phyloP scores from a whole-genome alignment of 1,140 invertebrate species.

The Globodera rostochiensis region DNA sequence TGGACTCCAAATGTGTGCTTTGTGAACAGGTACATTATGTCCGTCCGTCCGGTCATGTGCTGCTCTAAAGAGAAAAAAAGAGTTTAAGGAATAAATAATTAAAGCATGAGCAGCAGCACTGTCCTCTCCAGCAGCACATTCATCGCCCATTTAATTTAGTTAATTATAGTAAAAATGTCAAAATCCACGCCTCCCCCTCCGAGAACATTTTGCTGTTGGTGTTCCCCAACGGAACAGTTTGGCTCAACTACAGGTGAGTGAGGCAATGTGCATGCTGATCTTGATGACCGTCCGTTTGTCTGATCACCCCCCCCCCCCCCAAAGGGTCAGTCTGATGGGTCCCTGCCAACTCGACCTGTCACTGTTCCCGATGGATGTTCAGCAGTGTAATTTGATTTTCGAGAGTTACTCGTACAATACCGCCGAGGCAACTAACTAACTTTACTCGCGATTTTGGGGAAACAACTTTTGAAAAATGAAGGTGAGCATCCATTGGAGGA shows the following conservation, averaged over 20 bases:
- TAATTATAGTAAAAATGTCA: slow-evolving; percentile 57
- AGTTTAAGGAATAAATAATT: too few relatives aligned
- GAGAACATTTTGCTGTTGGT: slow-evolving; percentile 59
- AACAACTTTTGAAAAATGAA: slow-evolving; percentile 4
- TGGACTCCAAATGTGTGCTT: slow-evolving; percentile 62
- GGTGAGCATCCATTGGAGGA: slow-evolving; percentile 60
- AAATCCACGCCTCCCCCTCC: slow-evolving; percentile 61
- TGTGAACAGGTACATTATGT: slow-evolving; percentile 27
- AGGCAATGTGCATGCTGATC: too few relatives aligned
- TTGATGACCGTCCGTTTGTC: too few relatives aligned
- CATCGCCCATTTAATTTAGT: not conserved
- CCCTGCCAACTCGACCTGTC: slow-evolving; percentile 59
- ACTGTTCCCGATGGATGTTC: slow-evolving; percentile 54
- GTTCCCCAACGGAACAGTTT: slow-evolving; percentile 62
- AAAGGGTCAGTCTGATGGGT: slow-evolving; percentile 53
- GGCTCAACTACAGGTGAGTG: slow-evolving; percentile 51
- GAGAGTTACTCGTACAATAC: slow-evolving; percentile 64
- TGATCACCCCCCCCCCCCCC: not conserved
- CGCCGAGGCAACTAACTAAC: slow-evolving; percentile 49
- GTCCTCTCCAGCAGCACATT: too few relatives aligned
- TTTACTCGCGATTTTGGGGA: not conserved
- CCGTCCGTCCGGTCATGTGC: slow-evolving; percentile 35
- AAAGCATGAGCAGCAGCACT: too few relatives aligned
- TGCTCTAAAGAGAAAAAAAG: slow-evolving; percentile 44
- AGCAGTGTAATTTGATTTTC: slow-evolving; percentile 62